Conservation (phyloP, 1,140 invertebrate genomes). For the Drosophila arawakana region DNA sequence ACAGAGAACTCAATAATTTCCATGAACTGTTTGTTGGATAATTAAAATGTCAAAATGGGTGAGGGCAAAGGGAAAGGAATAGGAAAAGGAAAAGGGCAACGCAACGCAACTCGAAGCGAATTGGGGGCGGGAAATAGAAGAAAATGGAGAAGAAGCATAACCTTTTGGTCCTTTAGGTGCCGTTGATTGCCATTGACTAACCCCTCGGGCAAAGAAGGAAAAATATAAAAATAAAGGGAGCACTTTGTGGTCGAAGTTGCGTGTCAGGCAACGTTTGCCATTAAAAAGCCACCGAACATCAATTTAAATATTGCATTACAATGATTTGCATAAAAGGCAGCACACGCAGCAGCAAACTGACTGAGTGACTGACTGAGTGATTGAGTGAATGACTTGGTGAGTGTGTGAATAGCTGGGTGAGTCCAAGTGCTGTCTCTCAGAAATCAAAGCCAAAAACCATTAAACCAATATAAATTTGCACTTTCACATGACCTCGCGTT, state of each 20-base stretch:
- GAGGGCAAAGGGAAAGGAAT: not conserved
- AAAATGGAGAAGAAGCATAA: not conserved
- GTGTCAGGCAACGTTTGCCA: slow-evolving; percentile 54
- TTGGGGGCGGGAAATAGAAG: too few relatives aligned
- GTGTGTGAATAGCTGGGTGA: slow-evolving; percentile 34
- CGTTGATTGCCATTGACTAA: slow-evolving; percentile 2
- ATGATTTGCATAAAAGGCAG: slow-evolving; percentile 77
- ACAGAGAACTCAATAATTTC: slow-evolving; percentile 11
- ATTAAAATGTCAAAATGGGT: slow-evolving; percentile 29
- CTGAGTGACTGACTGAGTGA: slow-evolving; percentile 17
- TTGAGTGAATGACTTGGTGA: slow-evolving; percentile 22
- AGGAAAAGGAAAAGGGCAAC: too few relatives aligned
- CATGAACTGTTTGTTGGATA: slow-evolving; percentile 21
- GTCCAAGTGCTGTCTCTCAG: slow-evolving; percentile 33
- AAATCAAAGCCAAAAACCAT: slow-evolving; percentile 66
- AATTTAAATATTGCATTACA: slow-evolving; percentile 82
- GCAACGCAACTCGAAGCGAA: too few relatives aligned
- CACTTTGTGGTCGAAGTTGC: slow-evolving; percentile 49
- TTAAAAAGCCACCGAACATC: slow-evolving; percentile 76
- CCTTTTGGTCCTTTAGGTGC: not conserved
- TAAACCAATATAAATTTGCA: slow-evolving; percentile 79
- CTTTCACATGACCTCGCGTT: slow-evolving; percentile 74
- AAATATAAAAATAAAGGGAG: not conserved
- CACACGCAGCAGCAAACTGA: slow-evolving; percentile 32
- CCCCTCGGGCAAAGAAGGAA: not conserved